Percentiles rank a stretch among this genome's conserved stretches.
These are phyloP conservation scores for Ornithorhynchus anatinus DNA, from an alignment of 2,113 vertebrate species.

Conservation along the genomic window DNA sequence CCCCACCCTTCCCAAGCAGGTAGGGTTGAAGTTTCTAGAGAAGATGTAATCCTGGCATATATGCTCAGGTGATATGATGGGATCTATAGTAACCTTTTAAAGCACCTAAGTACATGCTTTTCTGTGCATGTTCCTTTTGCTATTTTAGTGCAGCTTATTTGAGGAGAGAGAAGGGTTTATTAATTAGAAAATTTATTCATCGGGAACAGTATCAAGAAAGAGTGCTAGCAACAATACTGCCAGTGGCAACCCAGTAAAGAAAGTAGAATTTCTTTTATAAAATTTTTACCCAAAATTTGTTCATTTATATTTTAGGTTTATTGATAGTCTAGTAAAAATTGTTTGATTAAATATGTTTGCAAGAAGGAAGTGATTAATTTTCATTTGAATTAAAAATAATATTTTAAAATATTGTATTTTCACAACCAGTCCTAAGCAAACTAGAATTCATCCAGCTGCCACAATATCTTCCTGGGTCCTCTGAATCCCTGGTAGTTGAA, in stretches of 20 bases:
- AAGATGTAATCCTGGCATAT: too few species aligned
- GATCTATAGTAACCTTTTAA: too few species aligned
- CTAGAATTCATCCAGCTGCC: too few species aligned
- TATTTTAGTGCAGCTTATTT: neutral
- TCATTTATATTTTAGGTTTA: too few species aligned
- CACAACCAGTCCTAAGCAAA: neutral
- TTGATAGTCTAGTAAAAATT: neutral
- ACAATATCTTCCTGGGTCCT: too few species aligned
- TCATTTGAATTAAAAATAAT: neutral
- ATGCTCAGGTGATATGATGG: too few species aligned
- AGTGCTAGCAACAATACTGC: neutral
- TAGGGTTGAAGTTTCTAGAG: too few species aligned
- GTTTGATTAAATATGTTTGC: neutral
- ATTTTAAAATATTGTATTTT: neutral
- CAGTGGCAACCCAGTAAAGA: neutral
- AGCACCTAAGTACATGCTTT: too few species aligned
- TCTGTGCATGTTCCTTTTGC: too few species aligned
- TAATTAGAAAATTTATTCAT: neutral
- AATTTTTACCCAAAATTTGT: conserved; percentile 4
- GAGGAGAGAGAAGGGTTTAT: neutral
- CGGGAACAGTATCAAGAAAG: neutral
- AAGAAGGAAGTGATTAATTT: neutral
- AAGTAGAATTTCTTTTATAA: neutral
- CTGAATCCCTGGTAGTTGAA: too few species aligned
- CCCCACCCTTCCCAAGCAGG: too few species aligned